Conservation (phyloP, 2,888 invertebrate species). For the Eristalinus sepulchralis region DNA sequence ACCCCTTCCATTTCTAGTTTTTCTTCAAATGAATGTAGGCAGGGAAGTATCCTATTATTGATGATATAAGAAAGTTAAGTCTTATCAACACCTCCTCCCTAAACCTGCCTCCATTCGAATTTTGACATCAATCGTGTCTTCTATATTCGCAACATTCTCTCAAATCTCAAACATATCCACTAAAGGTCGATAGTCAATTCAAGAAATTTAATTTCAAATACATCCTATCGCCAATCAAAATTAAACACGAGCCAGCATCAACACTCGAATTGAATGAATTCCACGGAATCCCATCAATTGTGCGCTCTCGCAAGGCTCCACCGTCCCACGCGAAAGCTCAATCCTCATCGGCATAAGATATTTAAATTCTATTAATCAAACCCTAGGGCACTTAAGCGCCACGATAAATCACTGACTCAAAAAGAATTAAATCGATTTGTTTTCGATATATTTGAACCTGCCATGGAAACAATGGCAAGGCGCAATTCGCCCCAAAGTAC, state of each 20-base stretch:
- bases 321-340: background rate
- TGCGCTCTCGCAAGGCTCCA: background rate
- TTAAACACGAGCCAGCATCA: slow-evolving; percentile 1
- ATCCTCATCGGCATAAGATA: slow-evolving; percentile 28
- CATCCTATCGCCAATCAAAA: background rate
- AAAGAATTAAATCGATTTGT: slow-evolving; percentile 37
- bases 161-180: too few species aligned
- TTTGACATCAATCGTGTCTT: too few species aligned
- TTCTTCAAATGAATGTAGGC: too few species aligned
- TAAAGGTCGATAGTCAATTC: background rate
- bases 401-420: slow-evolving; percentile 44
- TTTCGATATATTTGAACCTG: slow-evolving; percentile 27
- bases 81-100: too few species aligned
- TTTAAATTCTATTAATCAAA: slow-evolving; percentile 53
- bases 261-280: background rate
- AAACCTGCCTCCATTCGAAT: too few species aligned
- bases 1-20: too few species aligned
- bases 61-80: too few species aligned
- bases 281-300: background rate
- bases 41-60: too few species aligned
- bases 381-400: background rate
- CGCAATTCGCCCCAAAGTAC: slow-evolving; percentile 4
- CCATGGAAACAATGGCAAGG: slow-evolving; percentile 8
- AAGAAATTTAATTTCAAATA: background rate
- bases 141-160: too few species aligned